These are phyloP conservation scores for Mirounga angustirostris DNA, from an alignment of 2,113 vertebrate genomes.

Conservation along the genomic window DNA sequence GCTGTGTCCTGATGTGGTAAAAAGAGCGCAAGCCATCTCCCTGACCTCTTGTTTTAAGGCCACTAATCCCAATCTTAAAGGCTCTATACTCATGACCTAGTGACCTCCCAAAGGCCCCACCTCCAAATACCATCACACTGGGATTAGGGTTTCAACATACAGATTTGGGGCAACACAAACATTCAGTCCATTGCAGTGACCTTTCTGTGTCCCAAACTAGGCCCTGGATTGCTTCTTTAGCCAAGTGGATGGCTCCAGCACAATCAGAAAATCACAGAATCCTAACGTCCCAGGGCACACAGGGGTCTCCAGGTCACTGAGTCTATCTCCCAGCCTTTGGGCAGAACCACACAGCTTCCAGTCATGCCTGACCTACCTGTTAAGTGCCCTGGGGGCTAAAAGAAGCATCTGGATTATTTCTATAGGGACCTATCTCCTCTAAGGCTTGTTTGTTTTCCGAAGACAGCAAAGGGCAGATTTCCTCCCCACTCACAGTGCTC, in stretches of 20 bases:
- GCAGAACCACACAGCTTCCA: background rate
- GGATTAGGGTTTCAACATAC: background rate
- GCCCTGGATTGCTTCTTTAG: background rate
- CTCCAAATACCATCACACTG: background rate
- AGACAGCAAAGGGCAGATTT: background rate
- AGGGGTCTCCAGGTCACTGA: background rate
- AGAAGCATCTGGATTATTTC: background rate
- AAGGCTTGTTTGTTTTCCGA: background rate
- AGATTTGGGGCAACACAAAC: background rate
- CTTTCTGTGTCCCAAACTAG: background rate
- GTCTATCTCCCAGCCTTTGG: background rate
- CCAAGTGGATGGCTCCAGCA: background rate
- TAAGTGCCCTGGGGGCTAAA: background rate
- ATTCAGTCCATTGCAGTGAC: background rate
- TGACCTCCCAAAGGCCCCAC: background rate
- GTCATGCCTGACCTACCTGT: background rate
- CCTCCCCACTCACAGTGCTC: background rate
- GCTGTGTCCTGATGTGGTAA: background rate
- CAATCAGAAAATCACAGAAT: background rate
- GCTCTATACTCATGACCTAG: background rate
- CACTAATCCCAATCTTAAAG: background rate
- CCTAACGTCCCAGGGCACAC: background rate
- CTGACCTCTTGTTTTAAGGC: background rate
- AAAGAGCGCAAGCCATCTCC: background rate
- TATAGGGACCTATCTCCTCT: background rate